Evolutionary conservation across 2,797 vertebrate species (phyloP), one percentile per base, ranked within the genome.

Genomic region (Limnodromus scolopaceus): DNA sequence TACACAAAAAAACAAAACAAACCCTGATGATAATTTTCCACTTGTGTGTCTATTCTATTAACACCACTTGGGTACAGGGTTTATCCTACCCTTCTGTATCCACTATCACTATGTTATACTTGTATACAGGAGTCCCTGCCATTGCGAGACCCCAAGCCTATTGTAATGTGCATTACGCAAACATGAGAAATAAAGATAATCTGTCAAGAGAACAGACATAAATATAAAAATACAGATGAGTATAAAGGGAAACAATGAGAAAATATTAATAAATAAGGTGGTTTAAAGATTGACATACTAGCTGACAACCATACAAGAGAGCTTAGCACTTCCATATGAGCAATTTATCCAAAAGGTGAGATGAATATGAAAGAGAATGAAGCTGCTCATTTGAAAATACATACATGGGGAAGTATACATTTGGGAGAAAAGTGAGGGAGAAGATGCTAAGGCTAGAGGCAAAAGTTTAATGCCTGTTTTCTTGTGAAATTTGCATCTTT

Each of bases 1-100:
- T 1, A 49, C 1, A 28, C 6, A 69, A 4, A 32, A 3, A 28
- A 4, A 36, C 16, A n/a, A 1, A 70, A 27, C 22, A 16, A 39
- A 30, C 27, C 14, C 2, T 30, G 4, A 30, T 74, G 6, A 74
- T 6, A 85, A 68, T 55, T 51, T 68, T 85, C 46, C 24, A 80
- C 51, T 82, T 84, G 24, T 76, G 5, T 69, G 84, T 64, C 23
- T 83, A 8, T 27, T 79, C 11, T 76, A n/a, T 83, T 32, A 87
- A 57, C 10, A 70, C 2, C 41, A 16, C n/a, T 41, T 60, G 25
- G 16, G 43, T 11, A 82, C 25, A 60, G 13, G 11, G 13, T 84
- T 85, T 74, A 22, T 75, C 34, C 10, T 57, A 22, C 30, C 20
- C 6, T 82, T n/a, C 46, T 45, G 3, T 70, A 54, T 23, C n/a